These are phyloP conservation scores for Tadarida brasiliensis DNA, from an alignment of 2,797 vertebrate species.

Conservation along the genomic window DNA sequence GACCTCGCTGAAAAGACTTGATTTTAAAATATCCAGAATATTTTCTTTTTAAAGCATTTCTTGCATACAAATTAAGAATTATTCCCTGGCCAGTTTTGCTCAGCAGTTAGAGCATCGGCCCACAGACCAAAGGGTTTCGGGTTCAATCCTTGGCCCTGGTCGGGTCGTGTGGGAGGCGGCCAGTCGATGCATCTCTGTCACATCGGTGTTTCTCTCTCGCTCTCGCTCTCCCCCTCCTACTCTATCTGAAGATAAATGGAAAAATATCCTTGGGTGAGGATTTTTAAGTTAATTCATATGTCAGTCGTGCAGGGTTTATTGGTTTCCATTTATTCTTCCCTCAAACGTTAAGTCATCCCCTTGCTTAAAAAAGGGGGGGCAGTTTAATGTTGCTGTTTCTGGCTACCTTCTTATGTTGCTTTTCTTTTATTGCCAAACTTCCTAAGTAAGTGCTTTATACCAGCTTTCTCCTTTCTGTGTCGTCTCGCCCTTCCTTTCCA, in stretches of 20 bases:
- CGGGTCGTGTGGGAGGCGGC: too few species aligned
- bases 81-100: too few species aligned
- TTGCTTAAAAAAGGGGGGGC: not conserved
- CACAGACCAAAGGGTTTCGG: too few species aligned
- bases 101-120: too few species aligned
- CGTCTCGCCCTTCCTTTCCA: not conserved
- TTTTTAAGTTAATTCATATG: not conserved
- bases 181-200: too few species aligned
- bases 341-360: not conserved
- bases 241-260: too few species aligned
- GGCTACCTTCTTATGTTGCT: not conserved
- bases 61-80: not conserved
- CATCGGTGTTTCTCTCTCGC: too few species aligned
- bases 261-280: too few species aligned
- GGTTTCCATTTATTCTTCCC: slow-evolving; percentile 46
- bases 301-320: not conserved
- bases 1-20: not conserved
- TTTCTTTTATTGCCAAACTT: not conserved
- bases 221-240: too few species aligned
- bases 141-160: too few species aligned
- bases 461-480: not conserved
- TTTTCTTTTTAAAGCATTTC: not conserved
- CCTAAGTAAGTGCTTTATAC: not conserved
- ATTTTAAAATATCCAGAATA: slow-evolving; percentile 15
- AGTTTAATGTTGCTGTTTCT: not conserved